Base-by-base conservation (phyloP, 1,140 invertebrate genomes). In the Camponotus pennsylvanicus region DNA sequence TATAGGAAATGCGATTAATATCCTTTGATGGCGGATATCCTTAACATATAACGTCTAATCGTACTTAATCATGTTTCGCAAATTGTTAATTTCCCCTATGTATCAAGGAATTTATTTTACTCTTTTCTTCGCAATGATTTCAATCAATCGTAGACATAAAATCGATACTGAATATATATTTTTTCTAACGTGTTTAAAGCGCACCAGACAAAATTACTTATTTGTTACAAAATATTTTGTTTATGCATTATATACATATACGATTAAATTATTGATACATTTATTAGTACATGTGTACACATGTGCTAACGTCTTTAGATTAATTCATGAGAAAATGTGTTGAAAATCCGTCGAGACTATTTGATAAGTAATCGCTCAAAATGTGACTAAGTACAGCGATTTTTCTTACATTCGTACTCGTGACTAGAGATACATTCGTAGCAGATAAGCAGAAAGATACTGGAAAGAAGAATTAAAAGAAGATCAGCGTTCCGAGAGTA, bases 1-100 rank as follows among this genome's bases (percentile, higher is more conserved):
- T 73, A 86, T 34, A 55, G 61, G 61, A 73, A 87, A 69, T 49
- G 55, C 37, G 69, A 80, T 89, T 89, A 86, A 88, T 89, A 88
- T 40, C 78, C 76, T 89, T 89, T 89, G 88, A 86, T 69, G 32
- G 3, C n/a, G 37, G n/a, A 75, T 69, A 27, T 84, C 42, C 61
- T 77, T 27, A 5, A 32, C 5, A 57, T 40, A 49, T 40, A 49
- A 49, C 0, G n/a, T 67, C 34, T 66, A 69, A 80, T 69, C 32
- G 40, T 8, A 73, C 13, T 11, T 34, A 34, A 5, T 32, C 1
- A 3, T 37, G 71, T 59, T n/a, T 59, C 4, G 11, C 18, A 61
- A 45, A 59, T 61, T 42, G 11, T 18, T 61, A 71, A 82, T 61
- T 73, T 6, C 9, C 1, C 6, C 13, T 40, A 4, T 32, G 11